Percentiles rank a stretch among this genome's conserved stretches.
These are phyloP conservation scores for Epirrita christyi DNA, from an alignment of 2,888 invertebrate species.

Conservation along the genomic window DNA sequence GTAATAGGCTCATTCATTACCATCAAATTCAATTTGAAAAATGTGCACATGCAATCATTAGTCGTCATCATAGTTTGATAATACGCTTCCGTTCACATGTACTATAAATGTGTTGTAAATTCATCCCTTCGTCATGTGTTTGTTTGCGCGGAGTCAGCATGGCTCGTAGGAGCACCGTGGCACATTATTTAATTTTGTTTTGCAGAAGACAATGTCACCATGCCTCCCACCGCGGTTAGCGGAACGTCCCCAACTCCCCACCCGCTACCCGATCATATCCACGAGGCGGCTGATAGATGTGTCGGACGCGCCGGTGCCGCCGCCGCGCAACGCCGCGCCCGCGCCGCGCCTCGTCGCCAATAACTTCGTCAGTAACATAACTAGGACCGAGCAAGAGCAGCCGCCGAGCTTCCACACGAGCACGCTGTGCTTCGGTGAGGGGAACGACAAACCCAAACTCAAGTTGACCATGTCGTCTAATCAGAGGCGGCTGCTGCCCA, in stretches of 20 bases:
- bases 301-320: slow-evolving; percentile 74
- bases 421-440: slow-evolving; percentile 77
- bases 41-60: slow-evolving; percentile 8
- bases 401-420: slow-evolving; percentile 63
- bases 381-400: slow-evolving; percentile 61
- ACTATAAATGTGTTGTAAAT: slow-evolving; percentile 48
- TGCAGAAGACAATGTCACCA: slow-evolving; percentile 80
- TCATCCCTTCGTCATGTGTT: slow-evolving; percentile 23
- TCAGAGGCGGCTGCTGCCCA: slow-evolving; percentile 55
- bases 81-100: slow-evolving; percentile 38
- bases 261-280: slow-evolving; percentile 76
- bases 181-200: slow-evolving; percentile 79
- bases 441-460: slow-evolving; percentile 70
- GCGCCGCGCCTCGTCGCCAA: slow-evolving; percentile 46
- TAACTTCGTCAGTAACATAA: slow-evolving; percentile 74
- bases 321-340: slow-evolving; percentile 60
- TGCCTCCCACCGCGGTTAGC: slow-evolving; percentile 76
- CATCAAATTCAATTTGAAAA: slow-evolving; percentile 1
- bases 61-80: slow-evolving; percentile 20
- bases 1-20: neutral
- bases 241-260: slow-evolving; percentile 73
- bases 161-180: slow-evolving; percentile 74
- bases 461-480: slow-evolving; percentile 71
- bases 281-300: slow-evolving; percentile 75
- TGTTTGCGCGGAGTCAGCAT: slow-evolving; percentile 57